Conservation (phyloP, 2,113 vertebrate species). For the Noturus placidus region DNA sequence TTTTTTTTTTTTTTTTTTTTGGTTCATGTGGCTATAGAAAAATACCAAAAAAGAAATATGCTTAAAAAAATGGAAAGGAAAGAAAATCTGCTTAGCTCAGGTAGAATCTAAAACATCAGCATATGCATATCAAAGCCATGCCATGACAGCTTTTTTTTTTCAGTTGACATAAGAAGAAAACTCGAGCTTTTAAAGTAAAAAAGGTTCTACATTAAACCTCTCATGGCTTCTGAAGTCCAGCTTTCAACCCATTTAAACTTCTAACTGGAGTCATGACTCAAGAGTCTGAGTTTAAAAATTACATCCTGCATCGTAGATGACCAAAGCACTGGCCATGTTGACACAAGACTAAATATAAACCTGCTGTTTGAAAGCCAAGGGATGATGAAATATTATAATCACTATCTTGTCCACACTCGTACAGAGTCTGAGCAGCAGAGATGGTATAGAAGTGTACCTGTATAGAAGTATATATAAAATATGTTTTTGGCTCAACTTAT, state of each 20-base stretch:
- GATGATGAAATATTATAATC: not conserved
- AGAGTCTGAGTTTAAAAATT: slow-evolving; percentile 11
- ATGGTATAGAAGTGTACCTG: not conserved
- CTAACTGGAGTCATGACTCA: not conserved
- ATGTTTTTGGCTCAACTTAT: not conserved
- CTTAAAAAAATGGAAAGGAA: not conserved
- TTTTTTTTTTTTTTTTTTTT: not conserved
- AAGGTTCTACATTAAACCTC: not conserved
- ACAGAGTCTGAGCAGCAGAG: not conserved
- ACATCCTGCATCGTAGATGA: slow-evolving; percentile 15
- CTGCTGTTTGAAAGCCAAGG: not conserved
- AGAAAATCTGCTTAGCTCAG: slow-evolving; percentile 3
- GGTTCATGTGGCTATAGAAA: not conserved
- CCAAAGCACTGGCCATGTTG: slow-evolving; percentile 10
- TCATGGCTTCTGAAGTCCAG: not conserved
- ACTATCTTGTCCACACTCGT: not conserved
- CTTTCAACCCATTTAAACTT: not conserved
- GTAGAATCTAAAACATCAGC: not conserved
- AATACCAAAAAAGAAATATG: not conserved
- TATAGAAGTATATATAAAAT: not conserved
- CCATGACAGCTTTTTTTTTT: not conserved
- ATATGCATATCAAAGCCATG: not conserved
- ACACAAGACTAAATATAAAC: slow-evolving; percentile 1
- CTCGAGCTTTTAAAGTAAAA: not conserved
- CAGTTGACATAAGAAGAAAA: not conserved